A percentile compares a stretch with the other conserved stretches of the same genome.
These are phyloP conservation scores for Sander vitreus DNA, from an alignment of 2,113 vertebrate genomes.

Conservation along the genomic window DNA sequence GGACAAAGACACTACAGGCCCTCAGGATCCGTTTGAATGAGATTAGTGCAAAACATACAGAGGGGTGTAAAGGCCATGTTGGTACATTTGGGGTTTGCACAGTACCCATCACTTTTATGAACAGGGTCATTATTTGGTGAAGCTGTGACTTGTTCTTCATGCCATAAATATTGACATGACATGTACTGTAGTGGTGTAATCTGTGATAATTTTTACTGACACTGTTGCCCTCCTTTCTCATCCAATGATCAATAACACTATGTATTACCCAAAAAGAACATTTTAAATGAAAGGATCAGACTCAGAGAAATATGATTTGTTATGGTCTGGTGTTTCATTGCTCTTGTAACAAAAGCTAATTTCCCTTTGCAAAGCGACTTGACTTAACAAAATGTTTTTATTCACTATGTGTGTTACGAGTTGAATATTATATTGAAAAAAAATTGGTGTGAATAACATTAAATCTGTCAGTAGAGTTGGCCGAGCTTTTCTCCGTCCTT, in stretches of 20 bases:
- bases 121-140: background rate
- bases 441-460: constrained; percentile 43
- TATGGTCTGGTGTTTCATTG: background rate
- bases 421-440: constrained; percentile 40
- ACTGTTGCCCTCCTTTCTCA: background rate
- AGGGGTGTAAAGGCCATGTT: constrained; percentile 1
- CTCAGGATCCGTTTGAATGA: background rate
- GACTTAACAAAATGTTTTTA: constrained; percentile 13
- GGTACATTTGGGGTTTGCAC: constrained; percentile 15
- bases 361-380: background rate
- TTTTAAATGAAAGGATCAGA: background rate
- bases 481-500: constrained; percentile 1
- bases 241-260: background rate
- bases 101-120: constrained; percentile 6
- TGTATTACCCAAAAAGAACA: background rate
- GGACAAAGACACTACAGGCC: constrained; percentile 9
- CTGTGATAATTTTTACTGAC: background rate
- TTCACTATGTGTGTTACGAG: constrained; percentile 20
- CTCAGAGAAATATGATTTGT: background rate
- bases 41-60: background rate
- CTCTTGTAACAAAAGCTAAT: background rate
- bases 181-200: background rate
- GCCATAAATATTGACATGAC: background rate
- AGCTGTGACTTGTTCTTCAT: background rate
- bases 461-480: constrained; percentile 34